These are phyloP conservation scores for Toxotes chatareus DNA, from an alignment of 2,113 vertebrate species.

Conservation along the genomic window DNA sequence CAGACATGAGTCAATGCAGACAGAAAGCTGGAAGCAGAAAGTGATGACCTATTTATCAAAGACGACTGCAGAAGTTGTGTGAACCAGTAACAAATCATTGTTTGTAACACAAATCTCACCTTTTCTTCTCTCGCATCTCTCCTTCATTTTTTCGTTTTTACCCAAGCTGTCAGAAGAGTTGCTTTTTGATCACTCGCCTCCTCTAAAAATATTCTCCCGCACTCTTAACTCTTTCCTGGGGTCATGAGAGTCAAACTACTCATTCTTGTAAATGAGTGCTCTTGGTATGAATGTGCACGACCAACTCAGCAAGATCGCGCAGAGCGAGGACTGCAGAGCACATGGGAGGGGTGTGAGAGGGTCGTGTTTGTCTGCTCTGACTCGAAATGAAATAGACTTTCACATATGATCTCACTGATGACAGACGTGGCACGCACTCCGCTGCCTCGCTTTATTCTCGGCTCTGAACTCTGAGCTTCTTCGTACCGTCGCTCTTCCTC, in stretches of 20 bases:
- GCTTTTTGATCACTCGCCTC: conserved; percentile 1
- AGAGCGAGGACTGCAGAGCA: conserved; percentile 2
- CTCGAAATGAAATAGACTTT: conserved; percentile 12
- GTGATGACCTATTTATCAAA: conserved; percentile 67
- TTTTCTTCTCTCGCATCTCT: conserved; percentile 5
- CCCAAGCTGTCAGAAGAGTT: conserved; percentile 37
- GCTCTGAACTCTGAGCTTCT: conserved; percentile 11
- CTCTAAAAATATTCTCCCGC: conserved; percentile 23
- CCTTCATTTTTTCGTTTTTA: background rate
- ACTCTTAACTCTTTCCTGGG: conserved; percentile 14
- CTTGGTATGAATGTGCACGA: conserved; percentile 8
- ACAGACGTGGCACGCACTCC: conserved; percentile 11
- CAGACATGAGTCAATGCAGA: conserved; percentile 65
- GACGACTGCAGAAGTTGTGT: conserved; percentile 51
- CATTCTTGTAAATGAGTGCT: conserved; percentile 50
- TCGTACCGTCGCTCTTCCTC: background rate
- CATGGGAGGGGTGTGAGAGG: background rate
- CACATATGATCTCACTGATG: conserved; percentile 14
- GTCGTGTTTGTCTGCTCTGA: conserved; percentile 26
- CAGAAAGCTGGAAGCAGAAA: conserved; percentile 63
- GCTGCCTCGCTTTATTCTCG: conserved; percentile 26
- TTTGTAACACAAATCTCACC: conserved; percentile 33
- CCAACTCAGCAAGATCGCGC: conserved; percentile 30
- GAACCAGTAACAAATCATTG: conserved; percentile 51
- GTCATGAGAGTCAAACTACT: conserved; percentile 29